phyloP scores from a whole-genome alignment of 2,113 vertebrate species.

The Nothoprocta perdicaria region DNA sequence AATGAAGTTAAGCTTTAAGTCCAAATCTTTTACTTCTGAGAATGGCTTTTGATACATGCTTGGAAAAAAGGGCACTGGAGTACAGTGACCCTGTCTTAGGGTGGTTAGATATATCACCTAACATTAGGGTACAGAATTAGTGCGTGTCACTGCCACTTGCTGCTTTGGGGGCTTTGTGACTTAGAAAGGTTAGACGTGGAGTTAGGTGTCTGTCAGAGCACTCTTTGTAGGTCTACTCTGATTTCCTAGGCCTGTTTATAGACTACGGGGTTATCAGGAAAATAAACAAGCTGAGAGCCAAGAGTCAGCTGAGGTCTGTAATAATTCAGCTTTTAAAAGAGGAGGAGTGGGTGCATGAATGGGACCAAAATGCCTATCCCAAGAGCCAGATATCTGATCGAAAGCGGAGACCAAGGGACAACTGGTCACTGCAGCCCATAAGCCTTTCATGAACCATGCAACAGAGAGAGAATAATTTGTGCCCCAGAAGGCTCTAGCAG shows the following conservation, averaged over 20 bases:
- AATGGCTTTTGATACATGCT: neutral
- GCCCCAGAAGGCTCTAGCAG: neutral
- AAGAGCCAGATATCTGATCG: neutral
- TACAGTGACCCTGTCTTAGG: neutral
- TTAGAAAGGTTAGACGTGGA: neutral
- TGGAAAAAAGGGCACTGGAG: neutral
- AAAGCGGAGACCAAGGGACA: neutral
- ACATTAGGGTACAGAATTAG: neutral
- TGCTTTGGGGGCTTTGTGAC: neutral
- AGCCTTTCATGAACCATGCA: neutral
- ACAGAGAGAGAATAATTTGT: neutral
- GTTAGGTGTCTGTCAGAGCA: neutral
- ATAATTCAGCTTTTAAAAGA: neutral
- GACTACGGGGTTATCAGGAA: neutral
- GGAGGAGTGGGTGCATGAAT: neutral
- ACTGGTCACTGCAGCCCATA: neutral
- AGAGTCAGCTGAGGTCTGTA: neutral
- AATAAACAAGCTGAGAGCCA: neutral
- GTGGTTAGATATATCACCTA: neutral
- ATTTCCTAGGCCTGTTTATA: constrained; percentile 19
- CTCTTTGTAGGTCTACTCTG: neutral
- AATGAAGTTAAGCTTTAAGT: neutral
- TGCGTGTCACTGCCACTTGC: neutral
- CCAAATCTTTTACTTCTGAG: neutral
- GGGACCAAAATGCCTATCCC: neutral